Percentiles rank a stretch among this genome's conserved stretches.
Evolutionary conservation across 2,113 vertebrate species (phyloP).

Genomic region (Pelusios castaneus): DNA sequence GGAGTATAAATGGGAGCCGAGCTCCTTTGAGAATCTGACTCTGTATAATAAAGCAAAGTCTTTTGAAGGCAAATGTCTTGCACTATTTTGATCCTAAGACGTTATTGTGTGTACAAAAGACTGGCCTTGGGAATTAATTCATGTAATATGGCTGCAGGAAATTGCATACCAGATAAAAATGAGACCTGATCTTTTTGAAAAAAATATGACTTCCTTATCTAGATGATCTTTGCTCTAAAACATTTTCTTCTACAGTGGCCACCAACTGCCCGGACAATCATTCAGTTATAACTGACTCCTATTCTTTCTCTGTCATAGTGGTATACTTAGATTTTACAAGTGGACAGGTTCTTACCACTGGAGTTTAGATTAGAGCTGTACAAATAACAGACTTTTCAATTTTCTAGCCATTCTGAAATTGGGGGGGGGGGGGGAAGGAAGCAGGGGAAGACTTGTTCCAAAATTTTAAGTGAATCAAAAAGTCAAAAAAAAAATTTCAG

Average conservation of each 20-base stretch:
- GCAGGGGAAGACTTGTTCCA: too few relatives aligned
- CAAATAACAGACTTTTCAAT: not conserved
- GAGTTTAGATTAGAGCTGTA: not conserved
- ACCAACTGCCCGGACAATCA: slow-evolving; percentile 17
- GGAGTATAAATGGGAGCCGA: not conserved
- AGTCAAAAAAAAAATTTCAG: too few relatives aligned
- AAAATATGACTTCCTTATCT: slow-evolving; percentile 38
- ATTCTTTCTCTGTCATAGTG: not conserved
- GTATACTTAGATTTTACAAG: not conserved
- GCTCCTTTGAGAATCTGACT: not conserved
- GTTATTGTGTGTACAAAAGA: not conserved
- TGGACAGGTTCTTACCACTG: not conserved
- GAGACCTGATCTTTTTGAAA: slow-evolving; percentile 42
- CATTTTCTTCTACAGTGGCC: slow-evolving; percentile 26
- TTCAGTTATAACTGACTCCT: not conserved
- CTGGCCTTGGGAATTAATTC: slow-evolving; percentile 34
- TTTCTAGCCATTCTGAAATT: not conserved
- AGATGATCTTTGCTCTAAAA: slow-evolving; percentile 58
- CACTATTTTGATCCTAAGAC: slow-evolving; percentile 21
- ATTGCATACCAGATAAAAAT: slow-evolving; percentile 57
- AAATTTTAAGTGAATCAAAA: too few relatives aligned
- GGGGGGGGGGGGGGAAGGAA: too few relatives aligned
- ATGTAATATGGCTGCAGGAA: slow-evolving; percentile 37
- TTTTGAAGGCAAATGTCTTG: slow-evolving; percentile 10
- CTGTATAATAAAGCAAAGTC: slow-evolving; percentile 6